Percentiles rank a stretch among this genome's conserved stretches.
phyloP scores from a whole-genome alignment of 2,888 invertebrate species.

The Acanthosoma haemorrhoidale region DNA sequence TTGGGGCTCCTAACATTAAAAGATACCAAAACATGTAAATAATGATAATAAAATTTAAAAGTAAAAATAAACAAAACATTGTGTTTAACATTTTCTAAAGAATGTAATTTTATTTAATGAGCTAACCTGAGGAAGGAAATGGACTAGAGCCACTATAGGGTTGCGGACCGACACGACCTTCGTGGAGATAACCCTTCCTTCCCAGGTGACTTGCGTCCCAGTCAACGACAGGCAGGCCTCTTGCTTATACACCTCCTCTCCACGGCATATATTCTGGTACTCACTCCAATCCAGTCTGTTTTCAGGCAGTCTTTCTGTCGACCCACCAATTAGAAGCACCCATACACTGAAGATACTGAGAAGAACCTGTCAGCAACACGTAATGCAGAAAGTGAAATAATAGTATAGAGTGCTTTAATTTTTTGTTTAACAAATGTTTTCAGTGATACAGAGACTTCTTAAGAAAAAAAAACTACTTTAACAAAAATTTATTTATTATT shows the following conservation, averaged over 20 bases:
- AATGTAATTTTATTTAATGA: background rate
- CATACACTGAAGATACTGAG: constrained; percentile 5
- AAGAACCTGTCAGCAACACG: background rate
- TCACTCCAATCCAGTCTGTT: constrained; percentile 13
- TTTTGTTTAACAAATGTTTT: no score
- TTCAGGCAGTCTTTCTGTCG: background rate
- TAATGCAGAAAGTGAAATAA: no score
- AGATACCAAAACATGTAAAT: no score
- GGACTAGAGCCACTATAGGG: constrained; percentile 47
- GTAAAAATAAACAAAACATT: background rate
- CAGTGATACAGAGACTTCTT: no score
- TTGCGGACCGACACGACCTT: constrained; percentile 60
- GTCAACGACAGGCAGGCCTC: constrained; percentile 36
- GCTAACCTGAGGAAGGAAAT: constrained; percentile 40
- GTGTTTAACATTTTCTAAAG: background rate
- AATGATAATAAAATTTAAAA: no score
- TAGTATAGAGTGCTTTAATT: no score
- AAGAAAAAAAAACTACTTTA: no score
- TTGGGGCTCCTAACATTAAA: no score
- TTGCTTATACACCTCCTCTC: background rate
- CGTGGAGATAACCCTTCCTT: constrained; percentile 67
- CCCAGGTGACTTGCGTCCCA: constrained; percentile 49
- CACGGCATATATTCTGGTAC: background rate
- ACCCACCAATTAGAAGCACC: background rate
- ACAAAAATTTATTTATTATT: no score